A percentile compares a stretch with the other conserved stretches of the same genome.
These are phyloP conservation scores for Hypotaenidia philippensis DNA, from an alignment of 2,797 vertebrate genomes.

Conservation along the genomic window DNA sequence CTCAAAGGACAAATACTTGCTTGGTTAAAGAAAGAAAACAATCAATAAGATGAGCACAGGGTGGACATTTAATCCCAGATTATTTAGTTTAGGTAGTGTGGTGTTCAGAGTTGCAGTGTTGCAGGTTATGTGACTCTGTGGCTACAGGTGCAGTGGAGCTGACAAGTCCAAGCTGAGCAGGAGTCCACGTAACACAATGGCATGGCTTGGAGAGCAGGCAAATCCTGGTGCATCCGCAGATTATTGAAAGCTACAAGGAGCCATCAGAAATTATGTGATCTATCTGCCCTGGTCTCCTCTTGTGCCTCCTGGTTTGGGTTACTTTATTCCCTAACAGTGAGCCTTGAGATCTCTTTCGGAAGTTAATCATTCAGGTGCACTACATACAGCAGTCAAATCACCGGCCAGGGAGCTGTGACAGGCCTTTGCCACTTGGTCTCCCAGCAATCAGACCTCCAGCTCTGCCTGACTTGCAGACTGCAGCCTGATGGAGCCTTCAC, in stretches of 20 bases:
- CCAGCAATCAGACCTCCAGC: background rate
- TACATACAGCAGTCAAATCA: background rate
- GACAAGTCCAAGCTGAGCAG: background rate
- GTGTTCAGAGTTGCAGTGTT: background rate
- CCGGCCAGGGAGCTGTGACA: background rate
- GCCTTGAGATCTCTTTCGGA: background rate
- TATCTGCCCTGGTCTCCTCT: background rate
- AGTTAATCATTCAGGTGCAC: background rate
- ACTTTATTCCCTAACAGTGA: background rate
- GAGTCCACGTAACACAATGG: background rate
- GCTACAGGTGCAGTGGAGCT: background rate
- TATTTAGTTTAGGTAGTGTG: background rate
- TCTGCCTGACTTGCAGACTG: background rate
- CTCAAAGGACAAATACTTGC: background rate
- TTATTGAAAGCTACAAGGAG: background rate
- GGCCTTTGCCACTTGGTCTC: background rate
- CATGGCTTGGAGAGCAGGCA: fast-evolving
- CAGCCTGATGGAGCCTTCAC: background rate
- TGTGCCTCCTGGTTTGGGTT: background rate
- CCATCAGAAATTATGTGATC: background rate
- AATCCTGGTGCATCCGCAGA: background rate
- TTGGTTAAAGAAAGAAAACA: background rate
- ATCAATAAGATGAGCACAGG: background rate
- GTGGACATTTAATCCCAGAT: background rate
- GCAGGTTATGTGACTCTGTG: background rate